phyloP scores from a whole-genome alignment of 2,797 vertebrate species.

The Sandelia bainsii region DNA sequence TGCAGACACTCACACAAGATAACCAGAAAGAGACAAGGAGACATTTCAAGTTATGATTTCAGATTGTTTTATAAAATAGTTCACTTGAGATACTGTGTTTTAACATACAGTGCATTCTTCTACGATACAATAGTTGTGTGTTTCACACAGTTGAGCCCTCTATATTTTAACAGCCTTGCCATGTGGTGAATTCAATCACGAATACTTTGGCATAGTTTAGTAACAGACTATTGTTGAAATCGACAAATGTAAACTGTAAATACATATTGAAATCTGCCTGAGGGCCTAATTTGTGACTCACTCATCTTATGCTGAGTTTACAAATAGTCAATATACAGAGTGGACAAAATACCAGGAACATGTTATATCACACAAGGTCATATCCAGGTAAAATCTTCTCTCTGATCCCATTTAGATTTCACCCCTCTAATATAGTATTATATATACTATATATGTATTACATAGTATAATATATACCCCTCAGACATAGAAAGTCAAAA shows the following conservation, averaged over 20 bases:
- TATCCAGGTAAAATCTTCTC: conserved; percentile 40
- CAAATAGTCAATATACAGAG: conserved; percentile 57
- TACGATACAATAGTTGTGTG: conserved; percentile 69
- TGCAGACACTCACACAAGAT: not conserved
- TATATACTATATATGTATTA: too few species aligned
- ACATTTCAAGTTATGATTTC: conserved; percentile 45
- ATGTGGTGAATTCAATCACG: conserved; percentile 64
- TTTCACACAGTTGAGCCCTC: conserved; percentile 73
- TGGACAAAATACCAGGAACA: conserved; percentile 48
- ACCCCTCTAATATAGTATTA: conserved; percentile 67
- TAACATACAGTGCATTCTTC: conserved; percentile 76
- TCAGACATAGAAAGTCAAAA: conserved; percentile 48
- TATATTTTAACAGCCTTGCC: conserved; percentile 74
- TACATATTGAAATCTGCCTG: conserved; percentile 56
- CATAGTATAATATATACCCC: too few species aligned
- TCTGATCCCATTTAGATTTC: conserved; percentile 36
- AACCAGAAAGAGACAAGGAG: conserved; percentile 31
- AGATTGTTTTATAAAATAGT: conserved; percentile 83
- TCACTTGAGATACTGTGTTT: conserved; percentile 71
- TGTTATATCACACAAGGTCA: conserved; percentile 19
- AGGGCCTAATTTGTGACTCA: conserved; percentile 41
- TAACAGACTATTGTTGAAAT: conserved; percentile 77
- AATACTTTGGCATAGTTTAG: conserved; percentile 87
- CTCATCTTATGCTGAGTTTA: conserved; percentile 43
- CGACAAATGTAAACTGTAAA: conserved; percentile 74